Base-by-base conservation (phyloP, 2,113 vertebrate genomes). In the Climacteris rufus region DNA sequence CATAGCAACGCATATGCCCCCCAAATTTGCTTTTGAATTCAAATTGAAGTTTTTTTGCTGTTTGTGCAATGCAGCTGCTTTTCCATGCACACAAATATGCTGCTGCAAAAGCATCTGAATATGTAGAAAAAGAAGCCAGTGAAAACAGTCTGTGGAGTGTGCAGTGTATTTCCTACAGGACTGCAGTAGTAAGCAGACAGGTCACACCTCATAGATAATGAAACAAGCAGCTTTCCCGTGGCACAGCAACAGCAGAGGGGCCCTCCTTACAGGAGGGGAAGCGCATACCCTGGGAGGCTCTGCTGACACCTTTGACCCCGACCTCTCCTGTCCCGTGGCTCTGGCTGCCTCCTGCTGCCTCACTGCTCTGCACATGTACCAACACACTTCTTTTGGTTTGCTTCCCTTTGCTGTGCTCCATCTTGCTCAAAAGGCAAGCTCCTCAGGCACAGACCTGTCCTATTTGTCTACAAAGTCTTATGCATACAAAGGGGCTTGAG, bases 381-480 rank as follows among this genome's bases (percentile, higher is more conserved):
- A 71, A 66, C 83, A 45, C 40, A n/a, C 65, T 78, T 40, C 89
- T 72, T 59, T 65, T 25, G 50, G 52, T 83, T 78, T 75, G 87
- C 45, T 86, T 92, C 83, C 90, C 74, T 84, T 78, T 49, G 60
- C 83, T 81, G 61, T 88, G 85, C 83, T 88, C 79, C 2, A 20
- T 84, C 94, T 94, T 91, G 94, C 88, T 93, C 13, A 2, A 68
- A 78, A 93, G 90, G 76, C 68, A 92, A 90, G 80, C 44, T 95
- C 90, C 86, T 95, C 92, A 96, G 90, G 92, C 90, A 92, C 72
- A 93, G 94, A 93, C 93, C 76, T 93, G 92, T 89, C 80, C 87
- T 78, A 75, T 81, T 90, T 88, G 82, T 89, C 85, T 94, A 52
- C 60, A 57, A 90, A 83, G 56, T 21, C 69, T 77, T 90, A 86